These are phyloP conservation scores for Labeo calbasu DNA, from an alignment of 2,797 vertebrate genomes.

Conservation along the genomic window DNA sequence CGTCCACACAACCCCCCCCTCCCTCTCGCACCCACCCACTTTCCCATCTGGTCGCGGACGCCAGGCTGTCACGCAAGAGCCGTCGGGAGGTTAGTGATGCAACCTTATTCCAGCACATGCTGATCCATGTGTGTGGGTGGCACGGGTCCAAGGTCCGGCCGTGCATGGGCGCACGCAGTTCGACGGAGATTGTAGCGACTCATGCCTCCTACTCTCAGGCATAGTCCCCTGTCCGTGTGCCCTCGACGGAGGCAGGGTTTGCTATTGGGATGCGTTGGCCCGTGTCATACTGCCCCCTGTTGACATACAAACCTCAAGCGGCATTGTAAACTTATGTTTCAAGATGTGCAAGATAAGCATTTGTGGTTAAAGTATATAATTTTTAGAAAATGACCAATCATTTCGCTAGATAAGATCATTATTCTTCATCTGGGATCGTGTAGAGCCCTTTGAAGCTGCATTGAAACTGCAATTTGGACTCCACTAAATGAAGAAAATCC, in stretches of 20 bases:
- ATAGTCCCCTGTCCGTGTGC: constrained; percentile 6
- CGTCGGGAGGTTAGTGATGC: constrained; percentile 68
- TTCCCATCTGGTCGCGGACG: constrained; percentile 58
- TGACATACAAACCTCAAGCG: constrained; percentile 52
- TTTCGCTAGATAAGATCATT: too few relatives aligned
- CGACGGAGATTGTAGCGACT: background rate
- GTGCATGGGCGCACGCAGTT: constrained; percentile 43
- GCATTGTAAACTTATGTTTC: background rate
- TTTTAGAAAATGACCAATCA: too few relatives aligned
- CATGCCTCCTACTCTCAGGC: constrained; percentile 16
- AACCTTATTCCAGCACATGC: constrained; percentile 76
- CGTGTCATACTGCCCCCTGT: constrained; percentile 64
- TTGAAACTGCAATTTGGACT: too few relatives aligned
- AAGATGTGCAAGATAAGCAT: too few relatives aligned
- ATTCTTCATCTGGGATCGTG: too few relatives aligned
- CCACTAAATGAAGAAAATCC: too few relatives aligned
- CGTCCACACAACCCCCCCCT: constrained; percentile 30
- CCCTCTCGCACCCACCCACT: constrained; percentile 42
- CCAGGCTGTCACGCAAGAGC: constrained; percentile 67
- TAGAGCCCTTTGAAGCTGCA: too few relatives aligned
- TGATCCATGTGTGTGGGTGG: constrained; percentile 74
- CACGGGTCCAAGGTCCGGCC: constrained; percentile 70
- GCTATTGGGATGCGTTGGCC: background rate
- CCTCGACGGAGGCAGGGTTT: constrained; percentile 36
- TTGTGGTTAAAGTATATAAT: too few relatives aligned